Base-by-base conservation (phyloP, 2,113 vertebrate species). In the Cavia aperea region DNA sequence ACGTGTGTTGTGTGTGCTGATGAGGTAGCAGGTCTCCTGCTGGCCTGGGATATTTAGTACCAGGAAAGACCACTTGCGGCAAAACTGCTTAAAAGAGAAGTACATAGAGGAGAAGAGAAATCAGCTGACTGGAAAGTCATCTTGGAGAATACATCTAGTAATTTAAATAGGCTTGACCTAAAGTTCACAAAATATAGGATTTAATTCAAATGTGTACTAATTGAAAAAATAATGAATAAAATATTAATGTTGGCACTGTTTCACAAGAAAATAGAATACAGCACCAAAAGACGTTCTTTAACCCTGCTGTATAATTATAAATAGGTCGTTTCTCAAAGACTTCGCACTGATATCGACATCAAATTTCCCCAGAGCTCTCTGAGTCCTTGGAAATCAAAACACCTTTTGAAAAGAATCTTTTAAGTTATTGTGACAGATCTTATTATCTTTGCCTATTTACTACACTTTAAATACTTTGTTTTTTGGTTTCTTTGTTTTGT, bases 371-470 rank as follows among this genome's bases (percentile, higher is more conserved):
- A 88, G 24, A 5, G 5, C 7, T 81, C n/a, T 93, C 46, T 70
- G 81, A 94, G 43, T 93, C 11, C 33, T 95, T 82, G 46, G 23
- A 89, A 75, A 86, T 94, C 4, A 90, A 92, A 81, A 75, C 43
- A 18, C 43, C 18, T 83, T 56, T 90, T 66, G 1, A 60, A 89
- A 95, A 93, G 58, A 62, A 63, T 82, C 13, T 66, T 83, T 86
- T 81, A 84, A 90, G 60, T 89, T 89, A 56, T 65, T 36, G 65
- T 46, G 6, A 66, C 33, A 16, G 29, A 43, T 46, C 15, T 79
- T 43, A 66, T 78, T 4, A 19, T 36, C 13, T 39, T 84, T 72
- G 24, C 85, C 54, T 88, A 16, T 88, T 94, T 86, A 94, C 2
- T 65, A 73, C 36, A 26, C 23, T 93, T 87, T 31, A 79, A 49